Percentiles rank a stretch among this genome's conserved stretches.
These are phyloP conservation scores for Alca torda DNA, from an alignment of 2,797 vertebrate species.

Conservation along the genomic window DNA sequence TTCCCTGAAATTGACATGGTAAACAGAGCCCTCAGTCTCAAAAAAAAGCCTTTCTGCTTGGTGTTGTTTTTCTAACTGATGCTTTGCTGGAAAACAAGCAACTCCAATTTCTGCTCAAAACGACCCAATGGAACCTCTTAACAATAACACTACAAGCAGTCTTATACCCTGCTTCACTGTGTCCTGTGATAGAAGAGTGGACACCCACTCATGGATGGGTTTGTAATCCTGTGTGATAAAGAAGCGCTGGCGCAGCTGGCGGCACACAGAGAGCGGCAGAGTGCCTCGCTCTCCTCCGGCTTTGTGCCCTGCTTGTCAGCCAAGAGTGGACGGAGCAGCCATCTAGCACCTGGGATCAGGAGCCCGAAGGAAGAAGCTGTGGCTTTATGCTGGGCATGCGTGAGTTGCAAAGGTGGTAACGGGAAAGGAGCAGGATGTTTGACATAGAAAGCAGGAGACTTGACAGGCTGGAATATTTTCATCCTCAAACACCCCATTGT, in stretches of 20 bases:
- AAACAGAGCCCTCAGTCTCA: neutral
- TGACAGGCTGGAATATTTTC: neutral
- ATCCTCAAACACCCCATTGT: neutral
- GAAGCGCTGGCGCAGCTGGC: neutral
- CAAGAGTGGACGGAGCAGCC: neutral
- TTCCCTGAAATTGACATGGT: neutral
- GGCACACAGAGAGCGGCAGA: neutral
- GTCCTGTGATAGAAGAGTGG: neutral
- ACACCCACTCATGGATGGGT: neutral
- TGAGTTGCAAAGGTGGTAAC: neutral
- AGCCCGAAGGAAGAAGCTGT: neutral
- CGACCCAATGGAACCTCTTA: neutral
- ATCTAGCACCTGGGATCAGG: neutral
- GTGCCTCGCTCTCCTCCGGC: neutral
- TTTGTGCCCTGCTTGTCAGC: neutral
- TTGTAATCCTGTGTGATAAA: neutral
- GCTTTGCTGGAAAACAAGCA: conserved; percentile 5
- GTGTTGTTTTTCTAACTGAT: conserved; percentile 8
- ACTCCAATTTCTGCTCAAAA: conserved; percentile 5
- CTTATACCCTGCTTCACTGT: neutral
- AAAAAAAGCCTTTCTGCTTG: neutral
- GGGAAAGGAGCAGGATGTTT: neutral
- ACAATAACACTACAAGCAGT: neutral
- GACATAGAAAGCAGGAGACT: neutral
- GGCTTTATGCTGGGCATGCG: neutral